Evolutionary conservation across 2,888 invertebrate species (phyloP), one percentile per base, ranked within the genome.

Genomic region (Patella depressa): DNA sequence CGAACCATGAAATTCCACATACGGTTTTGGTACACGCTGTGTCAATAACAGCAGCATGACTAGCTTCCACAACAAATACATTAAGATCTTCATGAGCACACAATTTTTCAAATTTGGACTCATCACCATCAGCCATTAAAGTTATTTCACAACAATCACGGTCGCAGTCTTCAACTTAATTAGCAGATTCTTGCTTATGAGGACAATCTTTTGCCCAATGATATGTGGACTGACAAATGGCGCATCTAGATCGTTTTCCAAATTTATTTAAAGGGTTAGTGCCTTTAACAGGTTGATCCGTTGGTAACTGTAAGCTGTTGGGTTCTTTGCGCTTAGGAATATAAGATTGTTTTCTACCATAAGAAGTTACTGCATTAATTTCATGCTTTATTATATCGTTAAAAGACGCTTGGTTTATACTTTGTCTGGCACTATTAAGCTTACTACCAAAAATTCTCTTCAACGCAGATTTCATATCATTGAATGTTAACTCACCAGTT

Each of bases 381-480:
- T 65, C 59, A 9, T 19, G 11, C 19, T 65, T 65, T 12, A 65
- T 19, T 19, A 65, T n/a, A 24, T 53, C 72, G 29, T 12, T 29
- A 53, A 72, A 11, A 12, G 12, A 19, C 11, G 17, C 72, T 29
- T 29, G 29, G 29, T 29, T 29, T 29, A 29, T 29, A 29, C 29
- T 29, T 29, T 29, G 29, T 29, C 29, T 29, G 29, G 29, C 29
- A 29, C 29, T 29, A 29, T 29, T 29, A 29, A 29, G 29, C 29
- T 29, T 29, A 29, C 29, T 29, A 65, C 72, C 76, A 76, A 70
- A 73, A 69, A 34, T 70, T 19, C 70, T n/a, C 29, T 55, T 69
- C 54, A 54, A 34, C 45, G 78, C 75, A 29, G 78, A 75, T 73
- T 76, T 78, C 78, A 78, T 72, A 9, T 53, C 54, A 12, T 53